These are phyloP conservation scores for Serinus canaria DNA, from an alignment of 2,113 vertebrate genomes.

Conservation along the genomic window DNA sequence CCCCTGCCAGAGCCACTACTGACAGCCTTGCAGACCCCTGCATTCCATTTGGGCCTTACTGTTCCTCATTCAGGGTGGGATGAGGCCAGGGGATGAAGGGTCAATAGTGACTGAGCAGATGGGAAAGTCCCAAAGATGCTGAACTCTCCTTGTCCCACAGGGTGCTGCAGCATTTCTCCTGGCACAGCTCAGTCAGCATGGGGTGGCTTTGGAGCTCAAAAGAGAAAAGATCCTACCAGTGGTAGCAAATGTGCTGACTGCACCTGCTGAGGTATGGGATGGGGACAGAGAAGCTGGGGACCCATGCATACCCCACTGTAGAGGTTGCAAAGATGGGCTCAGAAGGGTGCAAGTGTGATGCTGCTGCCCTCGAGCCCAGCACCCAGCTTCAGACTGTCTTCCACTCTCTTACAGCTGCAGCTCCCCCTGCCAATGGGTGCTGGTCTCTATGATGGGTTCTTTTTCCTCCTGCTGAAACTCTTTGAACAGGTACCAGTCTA, in stretches of 20 bases:
- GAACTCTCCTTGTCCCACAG: constrained; percentile 34
- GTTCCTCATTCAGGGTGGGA: not conserved
- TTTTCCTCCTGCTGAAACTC: constrained; percentile 71
- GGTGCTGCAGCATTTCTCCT: constrained; percentile 71
- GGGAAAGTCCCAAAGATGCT: not conserved
- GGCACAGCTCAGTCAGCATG: constrained; percentile 63
- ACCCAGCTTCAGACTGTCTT: not conserved
- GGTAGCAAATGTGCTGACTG: constrained; percentile 9
- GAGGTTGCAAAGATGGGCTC: not conserved
- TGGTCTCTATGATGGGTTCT: constrained; percentile 76
- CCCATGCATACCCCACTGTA: not conserved
- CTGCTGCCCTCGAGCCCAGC: not conserved
- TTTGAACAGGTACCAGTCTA: constrained; percentile 67
- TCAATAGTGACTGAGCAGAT: not conserved
- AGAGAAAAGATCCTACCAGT: constrained; percentile 51
- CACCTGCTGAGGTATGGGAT: constrained; percentile 66
- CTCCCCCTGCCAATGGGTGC: constrained; percentile 65
- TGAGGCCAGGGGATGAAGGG: not conserved
- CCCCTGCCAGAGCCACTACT: not conserved
- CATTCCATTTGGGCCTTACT: not conserved
- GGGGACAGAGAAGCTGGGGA: not conserved
- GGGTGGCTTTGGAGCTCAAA: constrained; percentile 46
- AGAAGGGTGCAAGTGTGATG: not conserved
- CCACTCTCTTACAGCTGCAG: constrained; percentile 49
- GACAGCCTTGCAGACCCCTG: not conserved